These are phyloP conservation scores for Catajapyx aquilonaris DNA, from an alignment of 1,140 invertebrate species.

Conservation along the genomic window DNA sequence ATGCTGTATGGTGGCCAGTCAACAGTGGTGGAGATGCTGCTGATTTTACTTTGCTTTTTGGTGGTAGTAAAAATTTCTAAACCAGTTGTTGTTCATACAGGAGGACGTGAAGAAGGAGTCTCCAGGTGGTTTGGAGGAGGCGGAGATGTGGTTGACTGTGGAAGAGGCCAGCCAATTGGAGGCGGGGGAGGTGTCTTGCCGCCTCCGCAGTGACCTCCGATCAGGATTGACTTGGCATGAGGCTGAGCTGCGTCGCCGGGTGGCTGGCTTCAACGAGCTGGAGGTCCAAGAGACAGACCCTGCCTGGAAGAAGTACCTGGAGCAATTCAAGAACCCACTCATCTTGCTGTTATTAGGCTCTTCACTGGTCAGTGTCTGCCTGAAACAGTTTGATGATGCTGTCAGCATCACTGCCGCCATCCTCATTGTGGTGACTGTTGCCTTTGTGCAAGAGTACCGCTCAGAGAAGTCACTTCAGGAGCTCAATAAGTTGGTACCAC, in stretches of 20 bases:
- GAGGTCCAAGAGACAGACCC: constrained; percentile 81
- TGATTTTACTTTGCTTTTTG: too few relatives aligned
- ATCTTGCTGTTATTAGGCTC: constrained; percentile 85
- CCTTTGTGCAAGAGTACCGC: constrained; percentile 97
- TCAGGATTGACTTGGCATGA: constrained; percentile 68
- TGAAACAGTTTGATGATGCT: constrained; percentile 97
- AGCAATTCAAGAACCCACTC: constrained; percentile 96
- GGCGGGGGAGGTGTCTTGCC: constrained; percentile 50
- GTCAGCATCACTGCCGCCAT: constrained; percentile 91
- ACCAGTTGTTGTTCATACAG: too few relatives aligned
- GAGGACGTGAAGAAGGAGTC: too few relatives aligned
- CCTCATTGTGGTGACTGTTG: constrained; percentile 94
- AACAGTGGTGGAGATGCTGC: too few relatives aligned
- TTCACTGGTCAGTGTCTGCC: constrained; percentile 85
- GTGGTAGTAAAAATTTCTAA: too few relatives aligned
- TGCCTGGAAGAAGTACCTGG: constrained; percentile 93
- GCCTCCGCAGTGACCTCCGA: constrained; percentile 55
- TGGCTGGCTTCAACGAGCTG: constrained; percentile 81
- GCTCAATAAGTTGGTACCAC: constrained; percentile 91
- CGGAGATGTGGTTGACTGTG: constrained; percentile 54
- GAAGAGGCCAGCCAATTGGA: constrained; percentile 38
- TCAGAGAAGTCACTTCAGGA: constrained; percentile 99
- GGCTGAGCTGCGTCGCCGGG: constrained; percentile 47
- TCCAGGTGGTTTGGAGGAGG: too few relatives aligned
- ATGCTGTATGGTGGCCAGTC: too few relatives aligned